Evolutionary conservation across 2,113 vertebrate species (phyloP), one percentile per base, ranked within the genome.

Genomic region (Otocyon megalotis): DNA sequence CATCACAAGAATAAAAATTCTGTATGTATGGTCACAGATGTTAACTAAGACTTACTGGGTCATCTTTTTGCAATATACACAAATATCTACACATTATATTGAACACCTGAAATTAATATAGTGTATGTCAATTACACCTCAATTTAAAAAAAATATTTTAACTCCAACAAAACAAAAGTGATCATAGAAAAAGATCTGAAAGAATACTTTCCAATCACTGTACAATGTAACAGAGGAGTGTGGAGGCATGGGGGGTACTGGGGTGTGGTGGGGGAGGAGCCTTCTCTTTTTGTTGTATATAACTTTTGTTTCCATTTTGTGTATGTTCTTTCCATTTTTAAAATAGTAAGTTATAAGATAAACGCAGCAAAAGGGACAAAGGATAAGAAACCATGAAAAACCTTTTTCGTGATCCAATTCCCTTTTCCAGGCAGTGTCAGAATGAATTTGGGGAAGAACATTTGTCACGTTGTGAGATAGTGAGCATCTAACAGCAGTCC

Each of bases 301-400:
- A 81, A 74, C 56, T 84, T 85, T 19, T 35, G 32, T 35, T 69
- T 69, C 67, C 17, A 35, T 69, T 69, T 15, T 69, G 65, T n/a
- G 67, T 69, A 8, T 69, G 67, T 16, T 67, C 9, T 53, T 92
- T 76, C 37, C 30, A 74, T n/a, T 79, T 96, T 92, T 62, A 86
- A 50, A 95, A 94, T 60, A 60, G 10, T 19, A 86, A 93, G 65
- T 56, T 93, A 12, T 50, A 24, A 95, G 2, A 19, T 48, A 50
- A 96, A 88, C 85, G 13, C 14, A 85, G n/a, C 48, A 62, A 92
- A 81, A 90, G 19, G 94, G 50, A 63, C 16, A 91, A 91, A 92
- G 77, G 32, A 14, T 14, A 77, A 83, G 58, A 90, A 89, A 30
- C n/a, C 50, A 67, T 24, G 11, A 8, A 30, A 0, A 0, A 5